These are phyloP conservation scores for Phocides pigmalion DNA, from an alignment of 1,140 invertebrate species.

Conservation along the genomic window DNA sequence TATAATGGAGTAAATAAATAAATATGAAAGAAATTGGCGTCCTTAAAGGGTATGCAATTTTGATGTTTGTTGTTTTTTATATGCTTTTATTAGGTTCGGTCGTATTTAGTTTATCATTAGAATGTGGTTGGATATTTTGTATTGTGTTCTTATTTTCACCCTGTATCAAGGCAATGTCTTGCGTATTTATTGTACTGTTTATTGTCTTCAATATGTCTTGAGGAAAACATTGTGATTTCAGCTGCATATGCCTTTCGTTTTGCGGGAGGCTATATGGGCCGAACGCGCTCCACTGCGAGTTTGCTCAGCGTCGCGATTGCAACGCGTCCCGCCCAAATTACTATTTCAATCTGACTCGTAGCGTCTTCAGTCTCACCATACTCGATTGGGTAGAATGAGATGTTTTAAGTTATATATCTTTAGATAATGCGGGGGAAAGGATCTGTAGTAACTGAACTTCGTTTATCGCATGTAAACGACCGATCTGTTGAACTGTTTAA, in stretches of 20 bases:
- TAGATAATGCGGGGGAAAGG: too few relatives aligned
- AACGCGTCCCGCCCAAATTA: constrained; percentile 63
- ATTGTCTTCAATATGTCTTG: constrained; percentile 19
- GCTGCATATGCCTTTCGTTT: constrained; percentile 13
- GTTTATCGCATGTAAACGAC: too few relatives aligned
- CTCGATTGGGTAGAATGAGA: not conserved
- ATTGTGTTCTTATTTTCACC: not conserved
- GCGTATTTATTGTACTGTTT: constrained; percentile 9
- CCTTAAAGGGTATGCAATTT: too few relatives aligned
- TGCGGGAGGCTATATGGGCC: constrained; percentile 38
- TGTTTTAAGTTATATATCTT: not conserved
- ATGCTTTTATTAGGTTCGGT: too few relatives aligned
- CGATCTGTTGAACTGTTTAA: too few relatives aligned
- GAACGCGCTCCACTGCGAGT: constrained; percentile 50
- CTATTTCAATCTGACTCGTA: constrained; percentile 65
- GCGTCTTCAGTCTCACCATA: constrained; percentile 16
- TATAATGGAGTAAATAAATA: too few relatives aligned
- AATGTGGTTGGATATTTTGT: not conserved
- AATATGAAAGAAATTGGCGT: too few relatives aligned
- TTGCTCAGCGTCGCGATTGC: constrained; percentile 65
- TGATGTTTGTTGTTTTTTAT: too few relatives aligned
- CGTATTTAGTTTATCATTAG: too few relatives aligned
- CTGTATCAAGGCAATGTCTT: not conserved
- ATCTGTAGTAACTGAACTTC: too few relatives aligned
- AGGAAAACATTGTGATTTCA: constrained; percentile 24